phyloP scores from a whole-genome alignment of 2,113 vertebrate species.

The Sterrhoptilus dennistouni region DNA sequence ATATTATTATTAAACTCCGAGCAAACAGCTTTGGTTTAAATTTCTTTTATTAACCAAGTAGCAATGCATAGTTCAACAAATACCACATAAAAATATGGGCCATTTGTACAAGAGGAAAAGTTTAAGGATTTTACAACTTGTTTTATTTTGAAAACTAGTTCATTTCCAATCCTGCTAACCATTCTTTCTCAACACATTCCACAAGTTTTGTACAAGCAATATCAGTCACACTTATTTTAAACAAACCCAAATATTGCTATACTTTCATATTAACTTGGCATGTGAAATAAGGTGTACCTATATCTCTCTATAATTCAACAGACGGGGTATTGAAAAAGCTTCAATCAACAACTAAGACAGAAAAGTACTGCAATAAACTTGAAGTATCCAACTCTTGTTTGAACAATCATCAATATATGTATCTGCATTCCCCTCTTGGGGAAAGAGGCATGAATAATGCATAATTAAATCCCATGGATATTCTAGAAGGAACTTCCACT shows the following conservation, averaged over 20 bases:
- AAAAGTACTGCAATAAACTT: not conserved
- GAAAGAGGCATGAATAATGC: not conserved
- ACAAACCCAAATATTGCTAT: not conserved
- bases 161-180: not conserved
- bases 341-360: not conserved
- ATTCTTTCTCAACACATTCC: not conserved
- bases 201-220: not conserved
- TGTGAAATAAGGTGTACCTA: not conserved
- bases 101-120: not conserved
- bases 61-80: not conserved
- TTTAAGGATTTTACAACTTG: not conserved
- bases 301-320: not conserved
- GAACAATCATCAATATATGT: not conserved
- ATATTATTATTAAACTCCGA: not conserved
- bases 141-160: not conserved
- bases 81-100: not conserved
- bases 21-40: not conserved
- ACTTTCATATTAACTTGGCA: not conserved
- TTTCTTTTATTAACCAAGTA: not conserved
- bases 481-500: not conserved
- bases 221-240: not conserved
- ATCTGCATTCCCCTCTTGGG: not conserved
- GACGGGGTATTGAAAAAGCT: not conserved
- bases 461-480: not conserved
- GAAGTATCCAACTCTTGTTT: not conserved